Evolutionary conservation across 2,113 vertebrate species (phyloP).

Genomic region (Ailurus styani): DNA sequence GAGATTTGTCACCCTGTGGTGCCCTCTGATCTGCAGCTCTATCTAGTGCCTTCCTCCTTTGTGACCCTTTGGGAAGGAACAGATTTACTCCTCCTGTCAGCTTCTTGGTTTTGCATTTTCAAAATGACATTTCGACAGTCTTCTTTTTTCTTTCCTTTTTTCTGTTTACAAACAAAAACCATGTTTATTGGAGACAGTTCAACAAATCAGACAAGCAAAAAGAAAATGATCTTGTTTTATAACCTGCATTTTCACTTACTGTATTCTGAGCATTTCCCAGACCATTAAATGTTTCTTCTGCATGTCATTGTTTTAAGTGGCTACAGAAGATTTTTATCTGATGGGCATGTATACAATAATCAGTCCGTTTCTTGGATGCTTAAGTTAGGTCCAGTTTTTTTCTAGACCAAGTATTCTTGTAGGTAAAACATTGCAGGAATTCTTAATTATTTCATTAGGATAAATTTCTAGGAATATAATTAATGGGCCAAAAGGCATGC

Average conservation of each 20-base stretch:
- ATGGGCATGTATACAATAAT: background rate
- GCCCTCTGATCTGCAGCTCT: background rate
- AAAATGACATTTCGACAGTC: slow-evolving; percentile 23
- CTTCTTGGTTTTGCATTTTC: slow-evolving; percentile 18
- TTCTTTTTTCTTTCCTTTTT: background rate
- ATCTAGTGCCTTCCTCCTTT: background rate
- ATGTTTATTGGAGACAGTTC: background rate
- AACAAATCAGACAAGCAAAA: slow-evolving; percentile 21
- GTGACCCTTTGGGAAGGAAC: background rate
- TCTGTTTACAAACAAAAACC: background rate
- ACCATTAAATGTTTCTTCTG: background rate
- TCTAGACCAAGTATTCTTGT: background rate
- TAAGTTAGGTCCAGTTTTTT: background rate
- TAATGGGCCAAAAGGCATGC: background rate
- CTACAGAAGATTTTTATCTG: background rate
- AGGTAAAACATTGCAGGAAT: background rate
- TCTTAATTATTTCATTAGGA: slow-evolving; percentile 24
- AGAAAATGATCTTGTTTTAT: slow-evolving; percentile 29
- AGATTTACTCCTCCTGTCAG: background rate
- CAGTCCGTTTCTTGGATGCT: background rate
- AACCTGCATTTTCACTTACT: background rate
- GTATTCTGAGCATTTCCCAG: background rate
- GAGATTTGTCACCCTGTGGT: background rate
- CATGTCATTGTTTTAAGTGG: slow-evolving; percentile 4
- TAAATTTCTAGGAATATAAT: slow-evolving; percentile 42